Evolutionary conservation across 2,113 vertebrate genomes (phyloP), one percentile per base, ranked within the genome.

Genomic region (Collichthys lucidus): DNA sequence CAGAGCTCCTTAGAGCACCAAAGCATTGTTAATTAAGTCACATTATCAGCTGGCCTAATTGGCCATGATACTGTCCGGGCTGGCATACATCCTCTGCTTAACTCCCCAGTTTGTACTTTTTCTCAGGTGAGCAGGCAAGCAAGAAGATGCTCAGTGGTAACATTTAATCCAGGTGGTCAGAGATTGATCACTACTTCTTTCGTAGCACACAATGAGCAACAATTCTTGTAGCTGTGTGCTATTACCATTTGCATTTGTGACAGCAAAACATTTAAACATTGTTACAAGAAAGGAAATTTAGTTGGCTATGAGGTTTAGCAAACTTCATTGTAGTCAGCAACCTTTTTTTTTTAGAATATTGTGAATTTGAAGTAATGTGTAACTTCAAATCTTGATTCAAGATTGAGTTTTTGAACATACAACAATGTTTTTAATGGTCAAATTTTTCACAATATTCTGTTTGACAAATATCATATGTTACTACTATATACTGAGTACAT

Each of bases 21-120:
- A 67, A 70, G 69, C 66, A 77, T 68, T 81, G 64, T 84, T 90
- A 89, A 93, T 93, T 93, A 93, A 92, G 73, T 81, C 73, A n/a
- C 77, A 79, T 92, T 92, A 92, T 88, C 84, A 86, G 84, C 82
- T 22, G 16, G 65, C 47, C 74, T 93, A 93, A 94, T 94, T 93
- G 89, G 78, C 88, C 82, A 49, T 91, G 88, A 88, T 79, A 76
- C 86, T 87, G 88, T 90, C 87, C 85, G 84, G 83, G 83, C 62
- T 46, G 1, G 64, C 64, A 74, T 85, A 79, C 82, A 85, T 88
- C 84, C 85, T 84, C 79, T 83, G 72, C 67, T 81, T 29, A 83
- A 57, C 63, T 53, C 44, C 50, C 55, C 42, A 22, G 22, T 71
- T 69, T 64, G 29, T 55, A 11, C 20, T 81, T 56, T 76, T 19